Percentiles rank a stretch among this genome's conserved stretches.
Evolutionary conservation across 2,888 invertebrate species (phyloP).

Genomic region (Hoplodrina ambigua): DNA sequence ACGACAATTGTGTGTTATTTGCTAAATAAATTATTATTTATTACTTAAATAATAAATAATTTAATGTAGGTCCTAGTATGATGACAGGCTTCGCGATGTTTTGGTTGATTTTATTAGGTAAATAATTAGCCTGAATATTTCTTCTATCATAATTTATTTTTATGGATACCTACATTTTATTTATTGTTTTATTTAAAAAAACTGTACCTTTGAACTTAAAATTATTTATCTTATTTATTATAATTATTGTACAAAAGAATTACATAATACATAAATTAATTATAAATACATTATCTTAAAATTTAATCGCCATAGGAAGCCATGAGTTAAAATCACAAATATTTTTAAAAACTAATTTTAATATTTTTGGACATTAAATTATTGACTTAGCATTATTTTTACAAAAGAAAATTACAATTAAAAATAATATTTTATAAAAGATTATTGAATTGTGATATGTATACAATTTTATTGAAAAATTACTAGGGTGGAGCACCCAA

Average conservation of each 20-base stretch:
- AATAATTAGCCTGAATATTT: neutral
- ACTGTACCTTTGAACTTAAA: conserved; percentile 8
- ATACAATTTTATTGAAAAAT: conserved; percentile 35
- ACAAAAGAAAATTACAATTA: conserved; percentile 54
- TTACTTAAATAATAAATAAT: conserved; percentile 58
- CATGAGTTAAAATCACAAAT: conserved; percentile 56
- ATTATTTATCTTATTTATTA: conserved; percentile 13
- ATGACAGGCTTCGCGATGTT: neutral
- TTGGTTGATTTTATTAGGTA: conserved; percentile 1
- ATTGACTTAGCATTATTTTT: conserved; percentile 59
- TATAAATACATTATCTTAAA: conserved; percentile 37
- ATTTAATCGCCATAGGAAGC: conserved; percentile 49
- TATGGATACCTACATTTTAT: neutral
- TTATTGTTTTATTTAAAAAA: conserved; percentile 1
- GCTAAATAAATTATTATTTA: conserved; percentile 54
- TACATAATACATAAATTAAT: conserved; percentile 19
- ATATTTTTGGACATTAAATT: conserved; percentile 31
- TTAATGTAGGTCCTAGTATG: conserved; percentile 15
- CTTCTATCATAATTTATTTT: neutral
- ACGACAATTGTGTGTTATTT: conserved; percentile 32
- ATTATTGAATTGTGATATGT: conserved; percentile 58
- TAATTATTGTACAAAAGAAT: conserved; percentile 44
- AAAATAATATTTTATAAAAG: conserved; percentile 26
- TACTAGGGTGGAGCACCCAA: conserved; percentile 41
- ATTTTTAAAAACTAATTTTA: conserved; percentile 21